phyloP scores from a whole-genome alignment of 1,140 invertebrate species.

The Pseudomyrmex gracilis region DNA sequence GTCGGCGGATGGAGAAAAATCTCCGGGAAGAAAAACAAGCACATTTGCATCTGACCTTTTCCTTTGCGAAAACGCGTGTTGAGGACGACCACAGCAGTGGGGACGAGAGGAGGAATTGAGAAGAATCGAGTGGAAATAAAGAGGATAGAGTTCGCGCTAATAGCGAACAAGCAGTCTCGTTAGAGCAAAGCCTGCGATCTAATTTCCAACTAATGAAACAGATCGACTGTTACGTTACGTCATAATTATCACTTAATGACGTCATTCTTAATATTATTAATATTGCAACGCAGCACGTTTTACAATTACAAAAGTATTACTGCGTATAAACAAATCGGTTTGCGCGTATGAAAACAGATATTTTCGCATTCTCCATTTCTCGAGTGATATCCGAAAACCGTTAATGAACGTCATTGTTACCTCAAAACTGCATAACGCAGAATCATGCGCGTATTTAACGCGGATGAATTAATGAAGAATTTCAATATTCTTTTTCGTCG shows the following conservation, averaged over 20 bases:
- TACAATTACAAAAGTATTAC: not conserved
- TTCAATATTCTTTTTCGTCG: not conserved
- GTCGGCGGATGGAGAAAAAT: not conserved
- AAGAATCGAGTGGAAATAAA: constrained; percentile 65
- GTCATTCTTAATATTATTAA: not conserved
- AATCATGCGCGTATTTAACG: constrained; percentile 22
- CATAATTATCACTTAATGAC: not conserved
- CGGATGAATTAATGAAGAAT: not conserved
- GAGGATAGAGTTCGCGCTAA: constrained; percentile 31
- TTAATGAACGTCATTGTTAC: constrained; percentile 60
- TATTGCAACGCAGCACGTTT: not conserved
- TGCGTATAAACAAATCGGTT: not conserved
- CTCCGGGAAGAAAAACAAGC: constrained; percentile 38
- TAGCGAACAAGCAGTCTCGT: constrained; percentile 5
- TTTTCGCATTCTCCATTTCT: no score
- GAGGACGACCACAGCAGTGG: constrained; percentile 15
- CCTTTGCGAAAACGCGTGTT: constrained; percentile 56
- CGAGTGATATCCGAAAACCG: not conserved
- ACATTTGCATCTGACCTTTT: constrained; percentile 63
- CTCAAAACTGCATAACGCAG: constrained; percentile 16
- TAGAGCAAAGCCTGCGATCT: constrained; percentile 27
- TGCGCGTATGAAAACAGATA: not conserved
- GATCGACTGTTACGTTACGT: not conserved
- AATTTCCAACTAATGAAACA: constrained; percentile 41
- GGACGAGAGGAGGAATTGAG: not conserved